A percentile compares a stretch with the other conserved stretches of the same genome.
These are phyloP conservation scores for Eristalis pertinax DNA, from an alignment of 2,888 invertebrate species.

Conservation along the genomic window DNA sequence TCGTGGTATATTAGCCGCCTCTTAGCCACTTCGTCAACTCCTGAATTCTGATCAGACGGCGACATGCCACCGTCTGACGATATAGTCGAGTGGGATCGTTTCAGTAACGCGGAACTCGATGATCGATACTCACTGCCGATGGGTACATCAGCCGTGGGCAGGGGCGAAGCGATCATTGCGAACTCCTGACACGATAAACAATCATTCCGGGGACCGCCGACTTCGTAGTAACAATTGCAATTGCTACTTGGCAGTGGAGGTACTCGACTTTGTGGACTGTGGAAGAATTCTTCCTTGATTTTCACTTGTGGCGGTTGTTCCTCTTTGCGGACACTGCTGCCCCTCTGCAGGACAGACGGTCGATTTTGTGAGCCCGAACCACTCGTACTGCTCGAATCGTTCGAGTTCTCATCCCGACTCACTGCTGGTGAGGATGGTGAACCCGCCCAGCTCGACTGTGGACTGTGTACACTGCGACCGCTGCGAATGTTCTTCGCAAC, in stretches of 20 bases:
- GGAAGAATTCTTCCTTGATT: conserved; percentile 69
- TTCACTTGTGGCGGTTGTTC: conserved; percentile 28
- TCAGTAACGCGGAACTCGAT: conserved; percentile 48
- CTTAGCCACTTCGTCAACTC: conserved; percentile 51
- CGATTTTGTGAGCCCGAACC: conserved; percentile 49
- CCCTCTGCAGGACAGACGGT: conserved; percentile 68
- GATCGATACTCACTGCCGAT: conserved; percentile 40
- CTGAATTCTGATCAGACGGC: conserved; percentile 24
- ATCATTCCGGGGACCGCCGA: conserved; percentile 49
- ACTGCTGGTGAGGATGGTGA: conserved; percentile 50
- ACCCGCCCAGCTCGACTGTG: conserved; percentile 42
- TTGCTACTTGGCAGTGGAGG: conserved; percentile 73
- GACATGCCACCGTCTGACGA: conserved; percentile 53
- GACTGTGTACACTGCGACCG: conserved; percentile 71
- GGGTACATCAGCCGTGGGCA: conserved; percentile 40
- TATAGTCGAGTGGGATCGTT: conserved; percentile 52
- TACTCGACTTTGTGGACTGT: conserved; percentile 72
- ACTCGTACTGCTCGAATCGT: conserved; percentile 54
- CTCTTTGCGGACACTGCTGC: conserved; percentile 29
- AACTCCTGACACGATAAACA: conserved; percentile 62
- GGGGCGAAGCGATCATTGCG: conserved; percentile 54
- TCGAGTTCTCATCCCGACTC: conserved; percentile 62
- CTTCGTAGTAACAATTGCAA: conserved; percentile 73
- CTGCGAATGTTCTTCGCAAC: conserved; percentile 78
- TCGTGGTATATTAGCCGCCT: conserved; percentile 60